A percentile compares a stretch with the other conserved stretches of the same genome.
Evolutionary conservation across 2,797 vertebrate genomes (phyloP).

Genomic region (Pagetopsis macropterus): DNA sequence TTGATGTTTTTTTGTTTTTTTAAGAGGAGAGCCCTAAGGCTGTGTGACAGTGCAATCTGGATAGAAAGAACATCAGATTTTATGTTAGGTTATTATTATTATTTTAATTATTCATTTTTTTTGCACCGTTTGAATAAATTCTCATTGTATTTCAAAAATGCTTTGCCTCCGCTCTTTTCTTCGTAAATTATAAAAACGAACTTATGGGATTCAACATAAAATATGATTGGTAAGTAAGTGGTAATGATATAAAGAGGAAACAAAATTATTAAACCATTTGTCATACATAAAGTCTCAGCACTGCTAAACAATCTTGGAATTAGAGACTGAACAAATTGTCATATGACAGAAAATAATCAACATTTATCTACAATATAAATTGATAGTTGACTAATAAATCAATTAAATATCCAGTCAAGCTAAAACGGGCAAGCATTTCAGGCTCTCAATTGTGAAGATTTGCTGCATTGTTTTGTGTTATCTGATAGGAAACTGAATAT

Average conservation of each 20-base stretch:
- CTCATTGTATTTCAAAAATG: constrained; percentile 84
- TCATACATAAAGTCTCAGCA: not conserved
- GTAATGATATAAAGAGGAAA: not conserved
- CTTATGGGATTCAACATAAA: not conserved
- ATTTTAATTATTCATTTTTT: constrained; percentile 67
- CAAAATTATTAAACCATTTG: not conserved
- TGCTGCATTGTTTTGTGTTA: not conserved
- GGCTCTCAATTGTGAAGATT: not conserved
- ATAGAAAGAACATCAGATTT: constrained; percentile 83
- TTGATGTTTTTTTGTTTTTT: constrained; percentile 51
- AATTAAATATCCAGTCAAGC: not conserved
- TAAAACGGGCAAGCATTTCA: not conserved
- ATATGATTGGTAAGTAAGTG: not conserved
- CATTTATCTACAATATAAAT: not conserved
- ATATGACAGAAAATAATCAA: not conserved
- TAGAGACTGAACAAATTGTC: not conserved
- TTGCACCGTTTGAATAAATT: constrained; percentile 90
- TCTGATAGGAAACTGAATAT: not conserved
- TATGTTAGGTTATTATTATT: constrained; percentile 71
- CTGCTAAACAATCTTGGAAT: not conserved
- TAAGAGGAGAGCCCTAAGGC: constrained; percentile 66
- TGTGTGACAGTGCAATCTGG: constrained; percentile 82
- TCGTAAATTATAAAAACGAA: not conserved
- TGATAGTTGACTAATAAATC: not conserved
- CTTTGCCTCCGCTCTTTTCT: constrained; percentile 16